Evolutionary conservation across 2,113 vertebrate genomes (phyloP).

Genomic region (Talpa occidentalis): DNA sequence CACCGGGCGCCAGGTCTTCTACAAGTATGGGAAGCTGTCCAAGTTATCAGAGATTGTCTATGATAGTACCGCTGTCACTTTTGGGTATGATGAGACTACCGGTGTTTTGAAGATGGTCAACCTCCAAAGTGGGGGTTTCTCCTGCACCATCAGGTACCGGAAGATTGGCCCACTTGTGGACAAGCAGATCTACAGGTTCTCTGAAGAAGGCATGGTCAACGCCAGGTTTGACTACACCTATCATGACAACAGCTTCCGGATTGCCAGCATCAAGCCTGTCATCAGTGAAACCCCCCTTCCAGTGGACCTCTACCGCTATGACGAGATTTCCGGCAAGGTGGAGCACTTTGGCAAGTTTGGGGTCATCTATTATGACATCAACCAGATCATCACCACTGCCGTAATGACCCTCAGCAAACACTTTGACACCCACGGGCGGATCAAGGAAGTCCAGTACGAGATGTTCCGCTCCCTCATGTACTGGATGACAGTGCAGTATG

Average conservation of each 20-base stretch:
- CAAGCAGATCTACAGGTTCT: constrained; percentile 99
- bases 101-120: constrained; percentile 98
- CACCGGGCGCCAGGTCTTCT: constrained; percentile 94
- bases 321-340: constrained; percentile 99
- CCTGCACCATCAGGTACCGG: constrained; percentile 98
- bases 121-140: constrained; percentile 97
- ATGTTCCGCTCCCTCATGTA: constrained; percentile 98
- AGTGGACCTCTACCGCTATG: constrained; percentile 98
- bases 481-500: constrained; percentile 99
- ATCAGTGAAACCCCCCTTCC: constrained; percentile 98
- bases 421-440: constrained; percentile 96
- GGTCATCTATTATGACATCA: constrained; percentile 99
- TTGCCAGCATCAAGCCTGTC: constrained; percentile 98
- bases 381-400: constrained; percentile 98
- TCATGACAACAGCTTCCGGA: constrained; percentile 94
- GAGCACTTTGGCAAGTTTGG: constrained; percentile 99
- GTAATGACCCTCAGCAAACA: constrained; percentile 99
- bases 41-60: constrained; percentile 97
- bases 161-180: constrained; percentile 97
- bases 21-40: constrained; percentile 95
- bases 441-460: constrained; percentile 99
- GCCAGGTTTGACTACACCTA: constrained; percentile 99
- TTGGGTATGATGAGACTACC: constrained; percentile 97
- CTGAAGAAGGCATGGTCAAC: constrained; percentile 98
- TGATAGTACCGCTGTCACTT: constrained; percentile 97